These are phyloP conservation scores for Drosophila kikkawai DNA, from an alignment of 1,140 invertebrate genomes.

Conservation along the genomic window DNA sequence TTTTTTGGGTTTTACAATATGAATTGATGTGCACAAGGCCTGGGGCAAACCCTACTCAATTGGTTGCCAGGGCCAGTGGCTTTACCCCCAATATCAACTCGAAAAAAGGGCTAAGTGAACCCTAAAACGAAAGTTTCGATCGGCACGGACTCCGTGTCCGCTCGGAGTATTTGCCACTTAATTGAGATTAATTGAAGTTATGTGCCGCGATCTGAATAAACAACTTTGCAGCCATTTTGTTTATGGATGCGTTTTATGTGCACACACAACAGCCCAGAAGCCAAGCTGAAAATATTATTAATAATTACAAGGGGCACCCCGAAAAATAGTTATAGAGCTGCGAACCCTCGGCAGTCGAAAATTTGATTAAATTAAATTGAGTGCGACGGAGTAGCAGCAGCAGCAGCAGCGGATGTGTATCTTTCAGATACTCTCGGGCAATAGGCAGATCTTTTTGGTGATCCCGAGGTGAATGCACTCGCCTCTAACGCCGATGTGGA, in stretches of 20 bases:
- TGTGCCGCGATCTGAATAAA: conserved; percentile 69
- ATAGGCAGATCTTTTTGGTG: conserved; percentile 21
- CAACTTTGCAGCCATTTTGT: conserved; percentile 74
- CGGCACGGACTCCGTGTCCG: conserved; percentile 20
- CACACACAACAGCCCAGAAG: conserved; percentile 34
- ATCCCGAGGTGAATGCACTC: conserved; percentile 76
- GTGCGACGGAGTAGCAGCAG: conserved; percentile 62
- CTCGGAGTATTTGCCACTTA: conserved; percentile 69
- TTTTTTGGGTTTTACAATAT: conserved; percentile 47
- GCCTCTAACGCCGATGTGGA: background rate
- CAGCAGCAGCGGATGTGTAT: conserved; percentile 59
- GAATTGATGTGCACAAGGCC: conserved; percentile 69
- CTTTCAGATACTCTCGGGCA: conserved; percentile 46
- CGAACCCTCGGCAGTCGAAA: conserved; percentile 42
- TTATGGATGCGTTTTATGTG: conserved; percentile 75
- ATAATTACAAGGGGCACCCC: conserved; percentile 75
- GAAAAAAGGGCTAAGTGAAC: conserved; percentile 71
- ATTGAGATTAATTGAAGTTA: conserved; percentile 83
- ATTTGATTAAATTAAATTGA: conserved; percentile 83
- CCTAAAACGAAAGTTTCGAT: conserved; percentile 50
- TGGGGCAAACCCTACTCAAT: conserved; percentile 68
- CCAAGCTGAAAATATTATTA: conserved; percentile 59
- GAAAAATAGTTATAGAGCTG: conserved; percentile 57
- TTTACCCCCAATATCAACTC: conserved; percentile 27
- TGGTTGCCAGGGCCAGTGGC: conserved; percentile 40